Conservation (phyloP, 2,113 vertebrate species). For the Hystrix cristata region DNA sequence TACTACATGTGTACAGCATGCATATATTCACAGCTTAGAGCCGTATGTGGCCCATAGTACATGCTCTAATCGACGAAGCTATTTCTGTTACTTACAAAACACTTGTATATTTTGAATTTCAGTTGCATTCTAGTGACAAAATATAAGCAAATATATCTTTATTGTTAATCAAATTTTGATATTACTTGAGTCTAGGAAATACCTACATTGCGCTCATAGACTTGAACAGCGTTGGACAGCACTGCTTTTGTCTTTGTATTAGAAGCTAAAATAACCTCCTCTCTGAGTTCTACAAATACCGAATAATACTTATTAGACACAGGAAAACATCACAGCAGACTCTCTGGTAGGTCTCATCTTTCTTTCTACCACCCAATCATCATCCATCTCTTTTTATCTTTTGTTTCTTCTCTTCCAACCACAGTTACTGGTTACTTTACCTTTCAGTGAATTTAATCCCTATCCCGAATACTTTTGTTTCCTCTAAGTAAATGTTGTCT, state of each 20-base stretch:
- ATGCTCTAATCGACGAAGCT: background rate
- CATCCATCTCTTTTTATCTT: background rate
- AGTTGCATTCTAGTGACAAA: conserved; percentile 58
- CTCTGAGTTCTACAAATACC: conserved; percentile 41
- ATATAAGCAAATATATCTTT: conserved; percentile 55
- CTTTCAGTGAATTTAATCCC: conserved; percentile 12
- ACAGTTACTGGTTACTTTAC: background rate
- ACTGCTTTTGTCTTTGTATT: conserved; percentile 22
- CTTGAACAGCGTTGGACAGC: background rate
- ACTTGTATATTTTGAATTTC: conserved; percentile 16
- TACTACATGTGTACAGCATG: background rate
- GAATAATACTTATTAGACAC: conserved; percentile 28
- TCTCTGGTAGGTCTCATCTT: background rate
- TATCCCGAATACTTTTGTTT: conserved; percentile 1
- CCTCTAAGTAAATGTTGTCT: conserved; percentile 10
- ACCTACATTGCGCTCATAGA: conserved; percentile 12
- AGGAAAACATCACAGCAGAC: background rate
- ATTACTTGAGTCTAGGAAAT: background rate
- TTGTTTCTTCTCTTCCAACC: conserved; percentile 47
- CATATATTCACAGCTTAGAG: background rate
- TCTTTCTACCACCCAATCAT: background rate
- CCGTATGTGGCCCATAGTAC: background rate
- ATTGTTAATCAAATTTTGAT: conserved; percentile 41
- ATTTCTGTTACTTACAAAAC: conserved; percentile 7
- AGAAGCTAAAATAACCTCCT: conserved; percentile 56